Conservation (phyloP, 2,888 invertebrate species). For the Conomelus anceps region DNA sequence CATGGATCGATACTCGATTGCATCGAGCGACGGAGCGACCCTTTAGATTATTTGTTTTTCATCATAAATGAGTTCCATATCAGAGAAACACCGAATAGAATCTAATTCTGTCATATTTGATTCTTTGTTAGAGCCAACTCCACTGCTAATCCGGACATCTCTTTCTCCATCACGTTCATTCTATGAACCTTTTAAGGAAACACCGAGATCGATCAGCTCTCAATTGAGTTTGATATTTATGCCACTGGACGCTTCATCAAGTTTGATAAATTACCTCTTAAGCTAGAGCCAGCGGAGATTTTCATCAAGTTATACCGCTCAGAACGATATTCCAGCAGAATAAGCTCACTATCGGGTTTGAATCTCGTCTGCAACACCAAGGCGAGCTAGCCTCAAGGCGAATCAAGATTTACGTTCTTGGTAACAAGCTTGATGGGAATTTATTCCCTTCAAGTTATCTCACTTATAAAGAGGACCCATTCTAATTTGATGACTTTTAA, state of each 20-base stretch:
- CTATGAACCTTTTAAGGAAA: background rate
- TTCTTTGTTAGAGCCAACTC: background rate
- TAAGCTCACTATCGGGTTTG: no score
- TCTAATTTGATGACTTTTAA: no score
- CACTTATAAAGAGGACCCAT: background rate
- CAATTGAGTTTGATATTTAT: background rate
- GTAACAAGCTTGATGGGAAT: background rate
- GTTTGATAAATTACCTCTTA: background rate
- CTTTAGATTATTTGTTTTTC: background rate
- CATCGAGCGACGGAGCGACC: background rate
- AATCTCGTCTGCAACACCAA: background rate
- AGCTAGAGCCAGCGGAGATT: background rate
- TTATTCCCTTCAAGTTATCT: background rate
- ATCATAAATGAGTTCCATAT: no score
- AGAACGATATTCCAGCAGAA: background rate
- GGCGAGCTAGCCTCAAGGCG: background rate
- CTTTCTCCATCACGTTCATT: background rate
- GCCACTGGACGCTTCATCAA: background rate
- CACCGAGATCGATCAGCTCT: background rate
- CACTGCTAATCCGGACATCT: background rate
- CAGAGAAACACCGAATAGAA: background rate
- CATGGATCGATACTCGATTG: no score
- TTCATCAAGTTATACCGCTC: background rate
- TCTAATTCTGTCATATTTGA: background rate
- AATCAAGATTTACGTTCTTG: background rate